Conservation (phyloP, 2,797 vertebrate genomes). For the Gallinago stenura region DNA sequence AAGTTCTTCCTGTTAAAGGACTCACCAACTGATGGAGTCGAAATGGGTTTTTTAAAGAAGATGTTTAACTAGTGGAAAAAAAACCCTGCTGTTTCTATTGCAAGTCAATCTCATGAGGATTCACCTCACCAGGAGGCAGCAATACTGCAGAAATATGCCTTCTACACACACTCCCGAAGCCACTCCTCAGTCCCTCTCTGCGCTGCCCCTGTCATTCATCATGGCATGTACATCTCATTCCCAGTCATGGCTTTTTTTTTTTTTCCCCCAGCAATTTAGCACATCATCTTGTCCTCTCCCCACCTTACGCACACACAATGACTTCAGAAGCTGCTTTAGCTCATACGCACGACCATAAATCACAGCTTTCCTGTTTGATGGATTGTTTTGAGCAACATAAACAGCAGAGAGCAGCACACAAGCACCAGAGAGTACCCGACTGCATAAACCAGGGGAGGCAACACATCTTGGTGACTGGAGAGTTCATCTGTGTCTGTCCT, state of each 20-base stretch:
- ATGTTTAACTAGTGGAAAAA: background rate
- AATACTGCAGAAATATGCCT: background rate
- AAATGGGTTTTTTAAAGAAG: background rate
- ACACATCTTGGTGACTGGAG: background rate
- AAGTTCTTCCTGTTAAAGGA: background rate
- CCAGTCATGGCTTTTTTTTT: background rate
- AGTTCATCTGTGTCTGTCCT: background rate
- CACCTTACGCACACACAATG: background rate
- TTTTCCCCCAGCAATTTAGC: background rate
- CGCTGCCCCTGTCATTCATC: fast-evolving
- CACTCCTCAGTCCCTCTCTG: background rate
- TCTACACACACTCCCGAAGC: background rate
- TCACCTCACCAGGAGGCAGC: background rate
- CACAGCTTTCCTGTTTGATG: background rate
- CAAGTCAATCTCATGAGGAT: fast-evolving
- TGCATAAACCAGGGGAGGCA: background rate
- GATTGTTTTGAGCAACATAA: background rate
- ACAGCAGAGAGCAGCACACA: background rate
- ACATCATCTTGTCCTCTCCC: background rate
- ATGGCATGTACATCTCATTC: background rate
- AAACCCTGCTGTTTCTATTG: background rate
- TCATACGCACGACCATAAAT: background rate
- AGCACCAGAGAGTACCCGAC: background rate
- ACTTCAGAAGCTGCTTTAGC: background rate
- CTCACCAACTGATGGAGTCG: background rate